A percentile compares a stretch with the other conserved stretches of the same genome.
These are phyloP conservation scores for Halocynthia roretzi DNA, from an alignment of 23 tunicate genomes.

Conservation along the genomic window DNA sequence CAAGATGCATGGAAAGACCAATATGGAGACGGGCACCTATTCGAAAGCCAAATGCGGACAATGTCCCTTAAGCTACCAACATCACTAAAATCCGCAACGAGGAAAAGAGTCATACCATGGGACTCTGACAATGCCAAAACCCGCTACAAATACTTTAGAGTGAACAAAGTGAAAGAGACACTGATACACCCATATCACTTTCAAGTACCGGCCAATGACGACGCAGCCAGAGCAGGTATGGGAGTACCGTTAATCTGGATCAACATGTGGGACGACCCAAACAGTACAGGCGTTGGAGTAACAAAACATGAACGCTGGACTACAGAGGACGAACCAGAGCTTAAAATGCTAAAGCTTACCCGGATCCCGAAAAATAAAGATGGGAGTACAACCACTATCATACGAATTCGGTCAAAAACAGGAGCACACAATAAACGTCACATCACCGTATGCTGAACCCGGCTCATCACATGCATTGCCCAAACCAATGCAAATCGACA, in stretches of 20 bases:
- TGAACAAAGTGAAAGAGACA: neutral
- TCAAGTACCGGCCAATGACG: neutral
- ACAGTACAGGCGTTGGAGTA: neutral
- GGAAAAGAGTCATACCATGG: conserved; percentile 1
- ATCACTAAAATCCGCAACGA: neutral
- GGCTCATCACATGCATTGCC: neutral
- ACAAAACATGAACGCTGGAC: neutral
- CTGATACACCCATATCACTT: neutral
- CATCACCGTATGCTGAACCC: neutral
- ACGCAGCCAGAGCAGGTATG: neutral
- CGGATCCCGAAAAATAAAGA: neutral
- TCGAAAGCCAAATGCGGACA: neutral
- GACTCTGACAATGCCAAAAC: neutral
- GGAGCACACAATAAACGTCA: neutral
- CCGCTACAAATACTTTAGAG: neutral
- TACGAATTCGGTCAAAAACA: neutral
- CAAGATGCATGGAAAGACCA: conserved; percentile 1
- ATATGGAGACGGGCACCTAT: neutral
- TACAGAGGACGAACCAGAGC: neutral
- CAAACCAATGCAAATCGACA: too few relatives aligned
- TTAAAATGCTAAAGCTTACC: neutral
- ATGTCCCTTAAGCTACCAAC: neutral
- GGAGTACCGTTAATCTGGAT: conserved; percentile 5
- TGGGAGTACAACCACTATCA: neutral
- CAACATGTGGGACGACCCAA: neutral